Conservation (phyloP, 2,888 invertebrate genomes). For the Eupithecia subfuscata region DNA sequence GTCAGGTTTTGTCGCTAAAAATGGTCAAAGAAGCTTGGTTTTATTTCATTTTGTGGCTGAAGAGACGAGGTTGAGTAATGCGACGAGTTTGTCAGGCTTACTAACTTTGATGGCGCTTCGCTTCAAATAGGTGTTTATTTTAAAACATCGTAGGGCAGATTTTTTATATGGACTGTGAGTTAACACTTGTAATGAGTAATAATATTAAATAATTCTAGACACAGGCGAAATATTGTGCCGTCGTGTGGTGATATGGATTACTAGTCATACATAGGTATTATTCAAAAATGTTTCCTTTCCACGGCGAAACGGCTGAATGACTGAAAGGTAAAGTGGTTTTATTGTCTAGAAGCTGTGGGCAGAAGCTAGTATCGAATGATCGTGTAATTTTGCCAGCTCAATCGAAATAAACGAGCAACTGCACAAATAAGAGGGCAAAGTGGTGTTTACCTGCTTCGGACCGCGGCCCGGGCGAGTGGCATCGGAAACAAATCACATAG, state of each 20-base stretch:
- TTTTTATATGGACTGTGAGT: background rate
- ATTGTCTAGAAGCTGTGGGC: background rate
- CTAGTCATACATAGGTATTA: background rate
- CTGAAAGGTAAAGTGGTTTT: background rate
- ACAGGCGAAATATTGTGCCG: no score
- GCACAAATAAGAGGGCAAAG: slow-evolving; percentile 30
- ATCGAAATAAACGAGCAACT: slow-evolving; percentile 18
- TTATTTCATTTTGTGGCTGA: background rate
- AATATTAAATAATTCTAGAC: no score
- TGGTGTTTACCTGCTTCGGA: slow-evolving; percentile 61
- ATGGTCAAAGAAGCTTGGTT: background rate
- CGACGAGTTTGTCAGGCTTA: background rate
- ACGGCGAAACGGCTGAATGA: background rate
- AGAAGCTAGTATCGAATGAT: background rate
- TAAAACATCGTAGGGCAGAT: background rate
- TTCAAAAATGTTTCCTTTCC: background rate
- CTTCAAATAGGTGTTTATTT: background rate
- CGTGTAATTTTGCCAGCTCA: background rate
- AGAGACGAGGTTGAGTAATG: background rate
- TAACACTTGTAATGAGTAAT: no score
- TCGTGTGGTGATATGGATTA: no score
- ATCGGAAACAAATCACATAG: slow-evolving; percentile 73
- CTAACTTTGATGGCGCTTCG: background rate
- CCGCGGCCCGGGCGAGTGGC: slow-evolving; percentile 37
- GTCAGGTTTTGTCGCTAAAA: background rate